phyloP scores from a whole-genome alignment of 2,797 vertebrate genomes.

The Antrozous pallidus region DNA sequence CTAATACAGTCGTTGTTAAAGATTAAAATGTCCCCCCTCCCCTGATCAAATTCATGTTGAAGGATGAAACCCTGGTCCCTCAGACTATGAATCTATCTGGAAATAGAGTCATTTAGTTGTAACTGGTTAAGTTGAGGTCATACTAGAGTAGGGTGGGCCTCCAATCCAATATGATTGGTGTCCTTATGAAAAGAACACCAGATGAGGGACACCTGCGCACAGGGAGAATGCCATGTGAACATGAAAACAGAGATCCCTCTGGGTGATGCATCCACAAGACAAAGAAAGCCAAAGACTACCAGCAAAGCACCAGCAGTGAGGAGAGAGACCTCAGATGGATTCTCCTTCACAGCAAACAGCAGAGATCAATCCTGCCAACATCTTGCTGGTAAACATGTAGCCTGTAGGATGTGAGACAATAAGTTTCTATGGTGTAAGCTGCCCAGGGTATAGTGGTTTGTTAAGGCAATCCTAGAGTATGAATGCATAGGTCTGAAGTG shows the following conservation, averaged over 20 bases:
- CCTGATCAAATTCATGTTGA: not conserved
- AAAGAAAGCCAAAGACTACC: not conserved
- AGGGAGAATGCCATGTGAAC: not conserved
- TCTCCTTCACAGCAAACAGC: not conserved
- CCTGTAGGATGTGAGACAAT: not conserved
- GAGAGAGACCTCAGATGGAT: too few species aligned
- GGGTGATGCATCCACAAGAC: not conserved
- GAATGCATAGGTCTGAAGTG: not conserved
- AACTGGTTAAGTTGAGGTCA: not conserved
- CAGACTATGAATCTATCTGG: not conserved
- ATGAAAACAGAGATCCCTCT: not conserved
- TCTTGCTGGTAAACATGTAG: not conserved
- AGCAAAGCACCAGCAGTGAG: too few species aligned
- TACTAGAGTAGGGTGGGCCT: not conserved
- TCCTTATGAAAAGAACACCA: not conserved
- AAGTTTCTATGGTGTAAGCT: not conserved
- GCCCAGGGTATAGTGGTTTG: too few species aligned
- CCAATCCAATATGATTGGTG: not conserved
- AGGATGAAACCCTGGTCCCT: not conserved
- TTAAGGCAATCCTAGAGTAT: not conserved
- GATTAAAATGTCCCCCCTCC: fast-evolving
- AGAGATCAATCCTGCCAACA: not conserved
- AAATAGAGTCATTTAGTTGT: not conserved
- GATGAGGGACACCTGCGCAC: not conserved
- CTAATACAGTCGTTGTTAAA: not conserved